A percentile compares a stretch with the other conserved stretches of the same genome.
Conservation (phyloP, 37 sponge, comb jelly and placozoan genomes). For the Theonella swinhoei region DNA sequence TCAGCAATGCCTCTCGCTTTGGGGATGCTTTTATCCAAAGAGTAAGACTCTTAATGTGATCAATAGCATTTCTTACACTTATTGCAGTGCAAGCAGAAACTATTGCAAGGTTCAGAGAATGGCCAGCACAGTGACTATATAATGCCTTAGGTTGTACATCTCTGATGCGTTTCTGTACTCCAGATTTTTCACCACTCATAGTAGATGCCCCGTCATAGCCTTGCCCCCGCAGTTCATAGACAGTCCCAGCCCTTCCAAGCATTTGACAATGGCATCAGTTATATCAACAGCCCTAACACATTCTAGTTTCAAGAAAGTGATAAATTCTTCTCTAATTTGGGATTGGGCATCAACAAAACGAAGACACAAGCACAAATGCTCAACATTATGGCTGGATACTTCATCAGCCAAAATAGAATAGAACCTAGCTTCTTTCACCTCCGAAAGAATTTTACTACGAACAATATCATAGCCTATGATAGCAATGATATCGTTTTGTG, state of each 20-base stretch:
- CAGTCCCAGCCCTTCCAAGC: conserved; percentile 36
- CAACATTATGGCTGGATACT: conserved; percentile 60
- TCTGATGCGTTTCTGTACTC: conserved; percentile 60
- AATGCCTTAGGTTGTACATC: conserved; percentile 62
- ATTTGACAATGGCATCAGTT: conserved; percentile 48
- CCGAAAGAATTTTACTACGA: conserved; percentile 35
- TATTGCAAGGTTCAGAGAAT: conserved; percentile 60
- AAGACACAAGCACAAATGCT: conserved; percentile 48
- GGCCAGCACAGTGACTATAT: conserved; percentile 65
- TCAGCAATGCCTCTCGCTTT: conserved; percentile 51
- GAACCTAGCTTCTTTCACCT: conserved; percentile 50
- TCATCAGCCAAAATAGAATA: conserved; percentile 68
- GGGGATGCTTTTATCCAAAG: conserved; percentile 51
- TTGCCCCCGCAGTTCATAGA: conserved; percentile 57
- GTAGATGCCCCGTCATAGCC: conserved; percentile 74
- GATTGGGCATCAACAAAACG: conserved; percentile 30
- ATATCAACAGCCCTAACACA: conserved; percentile 61
- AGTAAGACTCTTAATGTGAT: conserved; percentile 48
- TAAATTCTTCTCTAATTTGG: conserved; percentile 51
- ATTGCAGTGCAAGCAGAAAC: conserved; percentile 46
- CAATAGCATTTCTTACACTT: conserved; percentile 34
- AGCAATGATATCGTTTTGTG: conserved; percentile 70
- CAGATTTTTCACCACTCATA: conserved; percentile 72
- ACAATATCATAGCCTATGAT: conserved; percentile 59
- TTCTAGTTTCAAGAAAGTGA: conserved; percentile 50